A percentile compares a stretch with the other conserved stretches of the same genome.
These are phyloP conservation scores for Phoxinus phoxinus DNA, from an alignment of 2,113 vertebrate species.

Conservation along the genomic window DNA sequence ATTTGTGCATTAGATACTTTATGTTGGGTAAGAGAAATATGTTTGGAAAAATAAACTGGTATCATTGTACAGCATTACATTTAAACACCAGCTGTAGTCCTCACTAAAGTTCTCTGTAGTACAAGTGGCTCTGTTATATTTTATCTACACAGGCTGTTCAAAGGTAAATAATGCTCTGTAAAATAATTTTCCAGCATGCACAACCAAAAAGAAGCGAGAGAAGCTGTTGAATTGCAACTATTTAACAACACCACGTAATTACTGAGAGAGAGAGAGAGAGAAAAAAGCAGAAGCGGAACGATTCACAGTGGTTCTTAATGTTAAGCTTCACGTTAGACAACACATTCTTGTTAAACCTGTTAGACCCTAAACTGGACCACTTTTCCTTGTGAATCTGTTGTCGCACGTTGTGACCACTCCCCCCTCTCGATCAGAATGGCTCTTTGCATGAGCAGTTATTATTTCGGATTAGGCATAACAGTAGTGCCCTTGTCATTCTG, in stretches of 20 bases:
- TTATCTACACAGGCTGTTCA: conserved; percentile 56
- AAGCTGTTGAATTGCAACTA: conserved; percentile 32
- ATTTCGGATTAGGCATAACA: conserved; percentile 22
- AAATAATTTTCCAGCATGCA: conserved; percentile 59
- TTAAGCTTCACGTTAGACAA: conserved; percentile 53
- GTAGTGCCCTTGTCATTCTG: background rate
- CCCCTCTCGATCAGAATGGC: conserved; percentile 39
- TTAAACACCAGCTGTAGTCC: conserved; percentile 54
- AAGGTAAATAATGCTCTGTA: conserved; percentile 60
- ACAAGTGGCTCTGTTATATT: conserved; percentile 54
- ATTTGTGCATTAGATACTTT: conserved; percentile 58
- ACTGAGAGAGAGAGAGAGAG: conserved; percentile 45
- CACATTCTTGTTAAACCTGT: conserved; percentile 48
- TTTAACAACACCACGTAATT: conserved; percentile 56
- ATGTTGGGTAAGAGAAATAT: conserved; percentile 37
- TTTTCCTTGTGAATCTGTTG: conserved; percentile 24
- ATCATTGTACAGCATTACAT: conserved; percentile 48
- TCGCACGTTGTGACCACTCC: conserved; percentile 4
- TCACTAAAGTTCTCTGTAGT: conserved; percentile 59
- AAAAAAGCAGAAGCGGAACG: background rate
- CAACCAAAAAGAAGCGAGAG: conserved; percentile 53
- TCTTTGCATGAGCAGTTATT: conserved; percentile 13
- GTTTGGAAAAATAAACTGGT: conserved; percentile 33
- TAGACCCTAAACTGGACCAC: conserved; percentile 22
- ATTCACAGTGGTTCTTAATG: conserved; percentile 56